A percentile compares a stretch with the other conserved stretches of the same genome.
Conservation (phyloP, 30 jellyfish, hydroid and myxozoan genomes). For the Mastigias papua region DNA sequence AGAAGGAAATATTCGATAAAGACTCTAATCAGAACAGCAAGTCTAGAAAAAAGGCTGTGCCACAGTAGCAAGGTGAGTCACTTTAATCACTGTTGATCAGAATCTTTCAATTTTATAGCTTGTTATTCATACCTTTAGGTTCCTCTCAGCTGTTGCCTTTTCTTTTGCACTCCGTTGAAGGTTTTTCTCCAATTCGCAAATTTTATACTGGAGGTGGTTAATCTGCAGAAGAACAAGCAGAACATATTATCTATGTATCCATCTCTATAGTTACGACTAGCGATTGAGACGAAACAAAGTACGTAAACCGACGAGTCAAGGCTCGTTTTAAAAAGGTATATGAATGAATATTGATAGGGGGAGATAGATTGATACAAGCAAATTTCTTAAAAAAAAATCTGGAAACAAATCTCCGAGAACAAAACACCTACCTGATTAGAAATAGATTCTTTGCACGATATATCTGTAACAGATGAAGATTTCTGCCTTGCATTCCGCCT, state of each 20-base stretch:
- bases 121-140: conserved; percentile 9
- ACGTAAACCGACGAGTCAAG: too few species aligned
- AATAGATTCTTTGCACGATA: conserved; percentile 35
- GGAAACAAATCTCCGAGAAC: too few species aligned
- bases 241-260: neutral
- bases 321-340: too few species aligned
- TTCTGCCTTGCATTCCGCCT: conserved; percentile 6
- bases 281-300: too few species aligned
- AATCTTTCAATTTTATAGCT: neutral
- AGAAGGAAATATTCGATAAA: too few species aligned
- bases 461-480: conserved; percentile 42
- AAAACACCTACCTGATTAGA: conserved; percentile 34
- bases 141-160: conserved; percentile 3
- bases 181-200: conserved; percentile 48
- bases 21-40: too few species aligned
- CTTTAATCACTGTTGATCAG: neutral
- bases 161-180: conserved; percentile 52
- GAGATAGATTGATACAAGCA: too few species aligned
- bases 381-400: too few species aligned
- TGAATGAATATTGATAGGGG: too few species aligned
- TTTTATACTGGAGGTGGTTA: conserved; percentile 42
- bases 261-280: too few species aligned
- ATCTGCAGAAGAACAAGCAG: conserved; percentile 2
- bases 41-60: too few species aligned
- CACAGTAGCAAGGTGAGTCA: too few species aligned